Evolutionary conservation across 2,797 vertebrate species (phyloP).

Genomic region (Pseudocheirus occidentalis): DNA sequence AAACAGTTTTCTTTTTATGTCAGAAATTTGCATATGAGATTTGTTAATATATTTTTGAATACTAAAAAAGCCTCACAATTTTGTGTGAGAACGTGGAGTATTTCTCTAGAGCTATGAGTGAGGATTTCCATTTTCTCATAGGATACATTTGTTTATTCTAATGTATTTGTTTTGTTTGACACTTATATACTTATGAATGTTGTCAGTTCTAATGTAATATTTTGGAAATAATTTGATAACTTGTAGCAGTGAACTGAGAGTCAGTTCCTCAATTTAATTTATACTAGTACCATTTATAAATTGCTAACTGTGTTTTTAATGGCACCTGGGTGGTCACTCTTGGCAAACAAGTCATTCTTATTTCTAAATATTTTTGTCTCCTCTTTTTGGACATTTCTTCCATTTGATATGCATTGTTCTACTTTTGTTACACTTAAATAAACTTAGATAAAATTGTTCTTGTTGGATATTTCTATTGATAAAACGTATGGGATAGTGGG

Average conservation of each 20-base stretch:
- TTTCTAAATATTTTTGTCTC: constrained; percentile 72
- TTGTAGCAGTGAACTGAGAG: constrained; percentile 68
- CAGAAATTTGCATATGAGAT: constrained; percentile 61
- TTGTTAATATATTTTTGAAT: constrained; percentile 64
- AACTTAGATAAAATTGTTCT: constrained; percentile 77
- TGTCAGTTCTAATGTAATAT: constrained; percentile 68
- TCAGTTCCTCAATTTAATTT: constrained; percentile 69
- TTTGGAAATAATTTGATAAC: constrained; percentile 72
- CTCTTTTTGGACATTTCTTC: constrained; percentile 62
- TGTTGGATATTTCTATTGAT: constrained; percentile 75
- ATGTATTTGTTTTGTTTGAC: constrained; percentile 68
- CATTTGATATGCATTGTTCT: constrained; percentile 75
- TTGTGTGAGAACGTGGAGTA: constrained; percentile 25
- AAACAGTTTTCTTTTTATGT: constrained; percentile 71
- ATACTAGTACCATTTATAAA: constrained; percentile 58
- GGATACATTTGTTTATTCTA: constrained; percentile 51
- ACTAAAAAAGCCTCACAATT: constrained; percentile 54
- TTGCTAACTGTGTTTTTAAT: constrained; percentile 64
- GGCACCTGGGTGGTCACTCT: constrained; percentile 61
- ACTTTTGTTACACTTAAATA: constrained; percentile 81
- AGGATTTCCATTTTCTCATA: constrained; percentile 66
- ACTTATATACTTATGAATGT: constrained; percentile 67
- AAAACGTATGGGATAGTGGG: background rate
- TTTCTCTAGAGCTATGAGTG: constrained; percentile 52
- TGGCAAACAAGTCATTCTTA: constrained; percentile 72